phyloP scores from a whole-genome alignment of 2,888 invertebrate genomes.

The Himalopsyche anomala region DNA sequence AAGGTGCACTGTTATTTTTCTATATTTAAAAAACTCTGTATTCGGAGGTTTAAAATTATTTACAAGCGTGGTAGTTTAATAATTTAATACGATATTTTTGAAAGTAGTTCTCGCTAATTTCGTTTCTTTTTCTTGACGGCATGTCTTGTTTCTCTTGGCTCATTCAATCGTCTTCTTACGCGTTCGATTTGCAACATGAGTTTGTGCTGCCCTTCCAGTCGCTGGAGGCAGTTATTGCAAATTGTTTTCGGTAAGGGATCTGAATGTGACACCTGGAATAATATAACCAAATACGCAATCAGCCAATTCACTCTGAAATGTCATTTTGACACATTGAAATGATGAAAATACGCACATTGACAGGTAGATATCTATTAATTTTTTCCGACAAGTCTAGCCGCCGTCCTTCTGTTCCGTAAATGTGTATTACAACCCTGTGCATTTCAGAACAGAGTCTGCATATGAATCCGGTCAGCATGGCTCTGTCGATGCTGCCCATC shows the following conservation, averaged over 20 bases:
- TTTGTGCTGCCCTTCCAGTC: constrained; percentile 78
- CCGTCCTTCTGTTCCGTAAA: constrained; percentile 88
- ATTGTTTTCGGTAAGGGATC: constrained; percentile 85
- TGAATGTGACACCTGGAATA: constrained; percentile 77
- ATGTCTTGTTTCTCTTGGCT: constrained; percentile 69
- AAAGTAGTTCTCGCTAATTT: neutral
- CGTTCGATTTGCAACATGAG: constrained; percentile 74
- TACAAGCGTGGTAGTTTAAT: constrained; percentile 27
- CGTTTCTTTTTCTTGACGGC: constrained; percentile 62
- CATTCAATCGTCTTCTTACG: constrained; percentile 73
- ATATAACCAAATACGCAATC: constrained; percentile 49
- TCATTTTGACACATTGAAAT: constrained; percentile 49
- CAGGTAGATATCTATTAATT: constrained; percentile 88
- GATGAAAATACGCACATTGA: constrained; percentile 81
- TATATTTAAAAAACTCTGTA: neutral
- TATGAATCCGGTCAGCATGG: constrained; percentile 88
- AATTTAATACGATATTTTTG: constrained; percentile 2
- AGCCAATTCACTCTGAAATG: constrained; percentile 8
- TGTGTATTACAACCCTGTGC: constrained; percentile 89
- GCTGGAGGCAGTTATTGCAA: constrained; percentile 78
- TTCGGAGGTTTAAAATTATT: constrained; percentile 12
- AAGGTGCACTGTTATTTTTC: neutral
- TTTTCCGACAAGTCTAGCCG: constrained; percentile 86
- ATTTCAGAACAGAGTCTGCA: constrained; percentile 91
- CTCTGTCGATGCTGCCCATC: constrained; percentile 91